A percentile compares a stretch with the other conserved stretches of the same genome.
phyloP scores from a whole-genome alignment of 2,888 invertebrate genomes.

The Hyles lineata region DNA sequence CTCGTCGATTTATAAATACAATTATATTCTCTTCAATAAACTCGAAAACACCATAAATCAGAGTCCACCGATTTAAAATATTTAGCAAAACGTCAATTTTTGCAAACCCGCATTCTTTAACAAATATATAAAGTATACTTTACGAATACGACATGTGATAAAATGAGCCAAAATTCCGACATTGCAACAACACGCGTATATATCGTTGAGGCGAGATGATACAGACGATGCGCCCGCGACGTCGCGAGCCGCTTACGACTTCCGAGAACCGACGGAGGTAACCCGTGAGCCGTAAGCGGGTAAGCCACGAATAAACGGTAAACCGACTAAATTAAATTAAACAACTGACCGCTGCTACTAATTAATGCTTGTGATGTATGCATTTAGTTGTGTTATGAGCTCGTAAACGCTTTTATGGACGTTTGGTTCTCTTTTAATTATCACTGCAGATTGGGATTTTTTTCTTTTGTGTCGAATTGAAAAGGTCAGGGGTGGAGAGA shows the following conservation, averaged over 20 bases:
- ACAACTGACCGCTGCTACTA: slow-evolving; percentile 54
- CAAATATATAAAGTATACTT: slow-evolving; percentile 16
- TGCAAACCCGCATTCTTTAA: not conserved
- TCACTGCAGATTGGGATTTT: not conserved
- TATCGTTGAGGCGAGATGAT: slow-evolving; percentile 63
- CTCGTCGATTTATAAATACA: too few relatives aligned
- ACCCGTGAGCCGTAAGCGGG: slow-evolving; percentile 49
- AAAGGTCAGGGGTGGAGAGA: too few relatives aligned
- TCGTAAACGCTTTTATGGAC: slow-evolving; percentile 45
- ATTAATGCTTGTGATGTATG: slow-evolving; percentile 51
- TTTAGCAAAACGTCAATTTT: too few relatives aligned
- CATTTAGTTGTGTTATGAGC: slow-evolving; percentile 43
- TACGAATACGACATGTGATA: slow-evolving; percentile 19
- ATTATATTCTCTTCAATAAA: not conserved
- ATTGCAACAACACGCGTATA: slow-evolving; percentile 28
- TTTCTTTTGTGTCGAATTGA: not conserved
- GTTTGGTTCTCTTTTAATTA: slow-evolving; percentile 37
- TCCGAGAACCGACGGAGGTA: slow-evolving; percentile 64
- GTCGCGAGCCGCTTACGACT: slow-evolving; percentile 64
- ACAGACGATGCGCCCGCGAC: slow-evolving; percentile 58
- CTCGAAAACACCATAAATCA: not conserved
- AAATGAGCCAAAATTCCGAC: slow-evolving; percentile 31
- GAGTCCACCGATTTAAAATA: too few relatives aligned
- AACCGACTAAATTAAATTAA: slow-evolving; percentile 73
- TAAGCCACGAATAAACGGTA: slow-evolving; percentile 63